Evolutionary conservation across 1,140 invertebrate genomes (phyloP).

Genomic region (Drosophila simulans): DNA sequence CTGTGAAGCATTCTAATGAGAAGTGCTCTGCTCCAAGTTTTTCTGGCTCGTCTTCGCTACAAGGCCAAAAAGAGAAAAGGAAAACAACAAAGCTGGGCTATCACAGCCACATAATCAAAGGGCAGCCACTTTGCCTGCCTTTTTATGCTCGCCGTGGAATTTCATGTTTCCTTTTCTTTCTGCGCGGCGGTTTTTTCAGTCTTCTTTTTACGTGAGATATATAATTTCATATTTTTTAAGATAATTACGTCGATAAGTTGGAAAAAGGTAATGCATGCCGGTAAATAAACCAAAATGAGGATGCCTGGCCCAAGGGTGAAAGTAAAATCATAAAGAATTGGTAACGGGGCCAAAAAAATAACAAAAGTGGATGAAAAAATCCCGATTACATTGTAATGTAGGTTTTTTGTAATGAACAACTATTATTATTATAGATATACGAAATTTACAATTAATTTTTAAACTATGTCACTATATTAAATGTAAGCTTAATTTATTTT

Average conservation of each 20-base stretch:
- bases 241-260: constrained; percentile 81
- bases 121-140: constrained; percentile 54
- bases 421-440: background rate
- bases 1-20: constrained; percentile 77
- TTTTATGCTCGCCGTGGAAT: constrained; percentile 36
- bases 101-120: constrained; percentile 76
- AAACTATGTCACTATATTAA: background rate
- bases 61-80: constrained; percentile 29
- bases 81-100: constrained; percentile 60
- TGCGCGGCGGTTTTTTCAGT: constrained; percentile 25
- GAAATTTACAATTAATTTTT: background rate
- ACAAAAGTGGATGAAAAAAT: background rate
- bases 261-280: constrained; percentile 63
- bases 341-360: background rate
- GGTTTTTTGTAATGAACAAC: background rate
- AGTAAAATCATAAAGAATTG: constrained; percentile 17
- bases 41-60: constrained; percentile 41
- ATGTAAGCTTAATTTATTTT: too few species aligned
- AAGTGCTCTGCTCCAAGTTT: constrained; percentile 63
- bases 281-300: constrained; percentile 46
- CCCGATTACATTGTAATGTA: background rate
- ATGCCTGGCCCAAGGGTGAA: constrained; percentile 33
- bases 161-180: constrained; percentile 46
- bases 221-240: constrained; percentile 82
- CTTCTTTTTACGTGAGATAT: constrained; percentile 62